Conservation (phyloP, 2,797 vertebrate species). For the Xenentodon cancila region DNA sequence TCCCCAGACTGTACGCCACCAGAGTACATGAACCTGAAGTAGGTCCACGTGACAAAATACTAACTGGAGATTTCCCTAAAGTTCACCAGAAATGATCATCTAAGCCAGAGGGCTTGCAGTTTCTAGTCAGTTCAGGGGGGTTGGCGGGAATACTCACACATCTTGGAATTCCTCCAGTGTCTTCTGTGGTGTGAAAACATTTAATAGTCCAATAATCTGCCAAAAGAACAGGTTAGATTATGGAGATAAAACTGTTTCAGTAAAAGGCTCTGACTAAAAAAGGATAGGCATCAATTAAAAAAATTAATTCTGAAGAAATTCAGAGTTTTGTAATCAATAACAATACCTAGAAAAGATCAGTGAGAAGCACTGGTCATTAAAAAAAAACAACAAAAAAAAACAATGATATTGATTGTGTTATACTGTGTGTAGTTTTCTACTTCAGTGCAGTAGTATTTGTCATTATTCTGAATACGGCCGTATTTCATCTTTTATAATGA, state of each 20-base stretch:
- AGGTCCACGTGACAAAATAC: too few species aligned
- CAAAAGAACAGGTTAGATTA: conserved; percentile 29
- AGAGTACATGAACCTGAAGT: too few species aligned
- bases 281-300: background rate
- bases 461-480: background rate
- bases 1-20: too few species aligned
- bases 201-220: conserved; percentile 97
- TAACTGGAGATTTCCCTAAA: too few species aligned
- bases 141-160: conserved; percentile 87
- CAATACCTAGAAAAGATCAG: too few species aligned
- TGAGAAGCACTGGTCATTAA: too few species aligned
- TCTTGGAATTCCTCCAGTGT: conserved; percentile 99
- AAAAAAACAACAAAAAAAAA: too few species aligned
- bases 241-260: background rate
- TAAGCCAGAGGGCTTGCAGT: conserved; percentile 6
- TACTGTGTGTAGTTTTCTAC: background rate
- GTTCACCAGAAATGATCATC: too few species aligned
- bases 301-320: background rate
- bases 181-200: conserved; percentile 98
- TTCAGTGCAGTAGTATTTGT: background rate
- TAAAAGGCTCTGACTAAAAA: conserved; percentile 17
- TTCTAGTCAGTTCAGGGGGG: background rate
- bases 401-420: background rate
- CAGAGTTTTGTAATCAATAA: too few species aligned
- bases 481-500: conserved; percentile 11